Evolutionary conservation across 35 echinoderm and acorn worm genomes (phyloP), one percentile per base, ranked within the genome.

Genomic region (Apostichopus californicus): DNA sequence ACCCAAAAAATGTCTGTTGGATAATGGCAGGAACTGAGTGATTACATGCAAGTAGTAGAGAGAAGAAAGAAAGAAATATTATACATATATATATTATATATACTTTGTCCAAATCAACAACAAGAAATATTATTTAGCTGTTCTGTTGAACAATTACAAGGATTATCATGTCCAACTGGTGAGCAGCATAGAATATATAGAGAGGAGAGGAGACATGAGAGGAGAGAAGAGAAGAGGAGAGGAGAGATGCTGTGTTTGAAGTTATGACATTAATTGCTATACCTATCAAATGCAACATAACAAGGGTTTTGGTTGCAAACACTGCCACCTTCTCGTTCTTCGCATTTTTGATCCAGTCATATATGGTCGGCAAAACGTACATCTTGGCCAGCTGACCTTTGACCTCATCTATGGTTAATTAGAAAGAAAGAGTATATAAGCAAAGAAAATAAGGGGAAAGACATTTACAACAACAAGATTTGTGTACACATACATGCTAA

Each of bases 231-330:
- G 71, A 0, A 5, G 15, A 22, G 71, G 15, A 12, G 58, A 12
- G 6, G 58, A 9, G 58, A 9, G 7, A 61, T 61, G 58, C 11
- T 61, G 58, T 9, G 10, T 61, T 9, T 9, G 58, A 61, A 61
- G 58, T 61, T 61, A n/a, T 46, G 34, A 46, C 34, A 46, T 46
- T 75, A 75, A 18, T 75, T 6, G 17, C 55, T 20, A 5, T 83
- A 83, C 80, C 80, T 83, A 83, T 83, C 80, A 83, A 83, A 57
- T 83, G 80, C 56, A 83, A 83, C 80, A 83, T 83, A 55, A 83
- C 80, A 20, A 83, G 80, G 9, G 80, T 83, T 83, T 83, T 83
- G 56, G 80, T 57, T 56, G 80, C 80, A 55, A 83, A 83, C 5
- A 83, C 80, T 56, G 80, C 80, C 54, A 83, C 52, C 28, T 83